These are phyloP conservation scores for Simalia tracyae DNA, from an alignment of 2,797 vertebrate species.

Conservation along the genomic window DNA sequence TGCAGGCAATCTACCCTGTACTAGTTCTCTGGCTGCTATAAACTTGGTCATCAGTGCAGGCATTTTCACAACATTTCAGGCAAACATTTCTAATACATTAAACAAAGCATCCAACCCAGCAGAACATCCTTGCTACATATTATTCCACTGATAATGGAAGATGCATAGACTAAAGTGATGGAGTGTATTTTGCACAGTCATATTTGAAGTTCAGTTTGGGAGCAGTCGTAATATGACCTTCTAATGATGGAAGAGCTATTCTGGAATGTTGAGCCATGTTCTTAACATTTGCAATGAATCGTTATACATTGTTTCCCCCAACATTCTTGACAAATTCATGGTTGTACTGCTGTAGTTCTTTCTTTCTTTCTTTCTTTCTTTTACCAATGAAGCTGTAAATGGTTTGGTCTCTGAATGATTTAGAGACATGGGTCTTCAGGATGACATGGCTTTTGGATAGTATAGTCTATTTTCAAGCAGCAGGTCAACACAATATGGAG, in stretches of 20 bases:
- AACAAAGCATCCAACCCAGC: not conserved
- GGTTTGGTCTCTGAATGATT: not conserved
- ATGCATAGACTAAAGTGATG: slow-evolving; percentile 56
- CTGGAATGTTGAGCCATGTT: not conserved
- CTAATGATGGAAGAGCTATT: not conserved
- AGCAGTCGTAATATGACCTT: not conserved
- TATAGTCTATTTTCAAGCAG: not conserved
- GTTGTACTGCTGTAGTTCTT: not conserved
- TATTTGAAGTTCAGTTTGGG: slow-evolving; percentile 11
- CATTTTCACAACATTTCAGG: fast-evolving
- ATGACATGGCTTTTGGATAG: not conserved
- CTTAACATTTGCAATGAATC: not conserved
- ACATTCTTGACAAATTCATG: not conserved
- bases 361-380: not conserved
- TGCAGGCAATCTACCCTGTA: not conserved
- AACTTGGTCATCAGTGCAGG: not conserved
- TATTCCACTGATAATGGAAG: slow-evolving; percentile 1
- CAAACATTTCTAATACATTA: slow-evolving; percentile 6
- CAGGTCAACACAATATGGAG: not conserved
- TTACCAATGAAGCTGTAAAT: not conserved
- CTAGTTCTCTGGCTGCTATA: not conserved
- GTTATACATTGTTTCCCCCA: not conserved
- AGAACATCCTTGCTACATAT: not conserved
- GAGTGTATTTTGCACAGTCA: not conserved
- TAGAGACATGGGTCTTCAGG: not conserved